Percentiles rank a stretch among this genome's conserved stretches.
These are phyloP conservation scores for pig (Sus scrofa) DNA, from an alignment of 2,113 vertebrate genomes.

Conservation along the genomic window T2T-Sscrofa CM000818.6:132459001-132459500, in stretches of 20 bases:
- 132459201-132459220: accelerated
- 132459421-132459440: too few species aligned
- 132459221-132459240: not conserved
- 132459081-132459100: not conserved
- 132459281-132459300: too few species aligned
- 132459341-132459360: too few species aligned
- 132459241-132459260: not conserved
- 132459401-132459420: not conserved
- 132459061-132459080: not conserved
- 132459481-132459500: not conserved
- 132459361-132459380: too few species aligned
- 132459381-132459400: too few species aligned
- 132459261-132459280: not conserved
- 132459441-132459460: too few species aligned
- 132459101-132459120: not conserved
- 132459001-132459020: not conserved
- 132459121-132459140: not conserved
- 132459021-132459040: not conserved
- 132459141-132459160: not conserved
- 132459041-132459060: not conserved
- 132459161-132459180: too few species aligned
- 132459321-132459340: too few species aligned
- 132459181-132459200: not conserved
- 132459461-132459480: not conserved
- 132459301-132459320: too few species aligned